Percentiles rank a stretch among this genome's conserved stretches.
phyloP scores from a whole-genome alignment of 2,113 vertebrate genomes.

The Perca schrenkii region DNA sequence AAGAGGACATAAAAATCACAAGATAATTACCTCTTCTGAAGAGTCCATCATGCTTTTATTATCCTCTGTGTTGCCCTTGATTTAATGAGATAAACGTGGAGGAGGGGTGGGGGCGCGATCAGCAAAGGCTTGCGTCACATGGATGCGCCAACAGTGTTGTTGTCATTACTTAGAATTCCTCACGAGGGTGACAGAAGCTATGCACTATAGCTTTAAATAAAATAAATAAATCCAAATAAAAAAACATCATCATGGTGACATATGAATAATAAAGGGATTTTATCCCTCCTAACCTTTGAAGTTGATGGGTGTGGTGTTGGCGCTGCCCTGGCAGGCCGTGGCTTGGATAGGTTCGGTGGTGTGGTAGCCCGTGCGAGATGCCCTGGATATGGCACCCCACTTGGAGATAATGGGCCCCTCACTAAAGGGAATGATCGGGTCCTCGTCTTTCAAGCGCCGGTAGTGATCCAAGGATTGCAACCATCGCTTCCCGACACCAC shows the following conservation, averaged over 20 bases:
- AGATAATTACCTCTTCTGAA: too few species aligned
- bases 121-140: too few species aligned
- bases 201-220: background rate
- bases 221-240: background rate
- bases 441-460: conserved; percentile 92
- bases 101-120: too few species aligned
- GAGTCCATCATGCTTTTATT: too few species aligned
- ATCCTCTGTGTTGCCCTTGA: too few species aligned
- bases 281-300: conserved; percentile 88
- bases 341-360: conserved; percentile 95
- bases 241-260: background rate
- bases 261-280: background rate
- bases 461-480: conserved; percentile 92
- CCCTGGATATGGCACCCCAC: conserved; percentile 97
- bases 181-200: too few species aligned
- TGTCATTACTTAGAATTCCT: too few species aligned
- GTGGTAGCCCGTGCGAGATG: conserved; percentile 94
- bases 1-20: too few species aligned
- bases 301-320: conserved; percentile 92
- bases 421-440: conserved; percentile 97
- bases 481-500: conserved; percentile 88
- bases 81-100: too few species aligned
- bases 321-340: conserved; percentile 93
- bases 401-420: conserved; percentile 98
- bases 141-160: too few species aligned